phyloP scores from a whole-genome alignment of 2,797 vertebrate species.

The Glossophaga mutica region DNA sequence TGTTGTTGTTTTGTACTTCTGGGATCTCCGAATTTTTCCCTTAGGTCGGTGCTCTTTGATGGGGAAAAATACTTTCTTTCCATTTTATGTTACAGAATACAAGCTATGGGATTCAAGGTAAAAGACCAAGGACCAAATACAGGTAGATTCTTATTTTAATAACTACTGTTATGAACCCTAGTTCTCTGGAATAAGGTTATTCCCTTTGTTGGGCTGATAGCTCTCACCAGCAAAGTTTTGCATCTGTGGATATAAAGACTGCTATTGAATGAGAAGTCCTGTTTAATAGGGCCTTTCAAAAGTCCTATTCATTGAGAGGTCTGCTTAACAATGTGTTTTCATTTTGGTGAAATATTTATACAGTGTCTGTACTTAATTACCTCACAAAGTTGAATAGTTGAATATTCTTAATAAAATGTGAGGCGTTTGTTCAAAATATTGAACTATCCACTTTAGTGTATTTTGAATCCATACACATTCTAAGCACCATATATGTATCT shows the following conservation, averaged over 20 bases:
- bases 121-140: constrained; percentile 15
- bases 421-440: not conserved
- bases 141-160: constrained; percentile 44
- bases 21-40: constrained; percentile 37
- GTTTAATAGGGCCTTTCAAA: constrained; percentile 23
- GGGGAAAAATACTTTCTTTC: not conserved
- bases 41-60: not conserved
- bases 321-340: constrained; percentile 22
- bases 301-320: constrained; percentile 26
- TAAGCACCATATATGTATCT: not conserved
- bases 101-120: constrained; percentile 21
- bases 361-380: constrained; percentile 21
- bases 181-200: constrained; percentile 32
- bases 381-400: constrained; percentile 2
- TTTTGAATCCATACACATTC: not conserved
- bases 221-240: constrained; percentile 33
- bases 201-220: not conserved
- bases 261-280: not conserved
- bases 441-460: not conserved
- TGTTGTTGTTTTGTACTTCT: not conserved
- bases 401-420: constrained; percentile 44
- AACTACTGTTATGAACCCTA: not conserved
- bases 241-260: constrained; percentile 32
- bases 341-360: constrained; percentile 41
- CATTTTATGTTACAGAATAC: constrained; percentile 34